Base-by-base conservation (phyloP, 1,140 invertebrate genomes). In the Drosophila saltans region DNA sequence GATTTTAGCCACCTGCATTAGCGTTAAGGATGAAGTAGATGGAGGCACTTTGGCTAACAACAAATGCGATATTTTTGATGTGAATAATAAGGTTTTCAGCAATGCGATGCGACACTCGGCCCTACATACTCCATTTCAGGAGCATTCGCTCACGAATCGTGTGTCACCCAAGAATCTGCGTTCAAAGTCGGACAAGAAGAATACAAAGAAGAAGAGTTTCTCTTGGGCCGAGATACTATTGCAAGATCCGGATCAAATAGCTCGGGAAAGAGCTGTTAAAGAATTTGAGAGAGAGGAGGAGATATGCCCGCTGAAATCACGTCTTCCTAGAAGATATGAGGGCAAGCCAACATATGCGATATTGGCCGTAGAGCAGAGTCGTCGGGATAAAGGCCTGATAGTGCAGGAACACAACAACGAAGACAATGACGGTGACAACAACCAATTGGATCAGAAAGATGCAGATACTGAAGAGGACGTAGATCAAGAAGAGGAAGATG, bases 91-190 rank as follows among this genome's bases (percentile, higher is more conserved):
- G 28, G 30, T 77, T 2, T 43, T 63, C 9, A 30, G 26, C 4
- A 90, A 78, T 76, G 66, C 72, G 33, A 75, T 85, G 69, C 73
- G 84, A 6, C 76, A 74, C 40, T 52, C 81, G 1, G 30, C 77
- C 39, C 65, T 84, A 4, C 76, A 63, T 59, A 89, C 91, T 21
- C 90, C 92, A 61, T 91, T 92, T 57, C 81, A 88, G 40, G 91
- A 92, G 57, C 82, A 88, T 21, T 83, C 88, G 26, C 75, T 91
- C 4, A 85, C 83, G 1, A 92, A 92, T 81, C 84, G 91, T 11
- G 91, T 92, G 1, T 92, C 92, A n/a, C 92, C 92, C 7, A 92
- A 92, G 36, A 92, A 92, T 85, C 80, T 92, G 69, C 90, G 92
- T 28, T 92, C 92, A 39, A 92, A 91, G 63, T 89, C 91, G 6